phyloP scores from a whole-genome alignment of 1,140 invertebrate species.

The Brachionus rubens region DNA sequence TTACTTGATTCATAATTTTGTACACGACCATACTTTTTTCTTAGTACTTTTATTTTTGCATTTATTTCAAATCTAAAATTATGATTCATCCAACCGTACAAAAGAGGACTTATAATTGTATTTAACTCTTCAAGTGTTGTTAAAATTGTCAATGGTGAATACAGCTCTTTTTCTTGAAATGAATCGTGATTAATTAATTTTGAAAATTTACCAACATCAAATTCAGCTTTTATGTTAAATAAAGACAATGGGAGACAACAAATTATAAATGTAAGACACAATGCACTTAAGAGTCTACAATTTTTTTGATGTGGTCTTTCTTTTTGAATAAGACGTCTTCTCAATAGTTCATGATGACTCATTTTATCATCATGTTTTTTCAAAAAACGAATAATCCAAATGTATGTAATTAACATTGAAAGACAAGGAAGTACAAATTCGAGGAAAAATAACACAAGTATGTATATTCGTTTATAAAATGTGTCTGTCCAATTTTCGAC shows the following conservation, averaged over 20 bases:
- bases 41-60: slow-evolving; percentile 20
- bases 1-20: background rate
- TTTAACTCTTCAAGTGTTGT: slow-evolving; percentile 29
- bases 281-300: slow-evolving; percentile 51
- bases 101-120: slow-evolving; percentile 49
- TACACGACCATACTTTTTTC: slow-evolving; percentile 27
- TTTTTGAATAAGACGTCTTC: slow-evolving; percentile 43
- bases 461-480: slow-evolving; percentile 47
- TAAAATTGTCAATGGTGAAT: slow-evolving; percentile 43
- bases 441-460: slow-evolving; percentile 43
- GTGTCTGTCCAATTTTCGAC: slow-evolving; percentile 48
- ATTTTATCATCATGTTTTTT: slow-evolving; percentile 42
- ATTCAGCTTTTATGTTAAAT: slow-evolving; percentile 60
- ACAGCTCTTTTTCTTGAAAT: slow-evolving; percentile 36
- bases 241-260: slow-evolving; percentile 59
- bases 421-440: slow-evolving; percentile 48
- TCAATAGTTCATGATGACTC: slow-evolving; percentile 35
- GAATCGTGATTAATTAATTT: slow-evolving; percentile 62
- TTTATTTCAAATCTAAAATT: slow-evolving; percentile 48
- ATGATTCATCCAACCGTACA: slow-evolving; percentile 50
- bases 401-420: slow-evolving; percentile 47
- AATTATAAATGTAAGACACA: slow-evolving; percentile 54
- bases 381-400: slow-evolving; percentile 46
- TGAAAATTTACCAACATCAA: slow-evolving; percentile 59
- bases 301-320: slow-evolving; percentile 48